Evolutionary conservation across 92 coral and sea anemone genomes (phyloP), one percentile per base, ranked within the genome.

Genomic region (Plumapathes pennacea): DNA sequence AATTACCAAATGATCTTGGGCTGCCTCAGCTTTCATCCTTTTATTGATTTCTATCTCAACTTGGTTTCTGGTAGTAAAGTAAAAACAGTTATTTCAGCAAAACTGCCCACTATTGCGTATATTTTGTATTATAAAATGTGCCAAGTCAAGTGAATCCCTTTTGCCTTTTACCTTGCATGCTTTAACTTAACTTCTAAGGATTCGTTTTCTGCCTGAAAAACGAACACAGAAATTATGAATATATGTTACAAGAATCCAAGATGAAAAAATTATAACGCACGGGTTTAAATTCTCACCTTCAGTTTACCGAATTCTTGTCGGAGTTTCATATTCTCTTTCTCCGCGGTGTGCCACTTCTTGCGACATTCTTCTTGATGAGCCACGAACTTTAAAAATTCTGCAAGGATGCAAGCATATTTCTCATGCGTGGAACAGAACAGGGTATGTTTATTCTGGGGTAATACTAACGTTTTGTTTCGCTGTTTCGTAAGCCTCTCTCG

Each of bases 281-380:
- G 39, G 44, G 18, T 52, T 43, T 32, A 41, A 6, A 26, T 17
- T 30, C 48, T 33, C 61, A 88, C 98, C 85, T 79, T 84, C 64
- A 90, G 43, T 54, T 89, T 92, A 1, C 89, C 84, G 57, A 75
- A 73, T 25, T 84, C 88, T 81, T 92, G 90, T 37, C 89, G 79
- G 22, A 92, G 40, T 45, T 71, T 74, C 27, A 83, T 66, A 21
- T 82, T 51, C 44, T 80, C 83, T 28, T 82, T 78, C 30, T 92
- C 96, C 17, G 85, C 85, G 21, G 77, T 72, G 14, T 78, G 73
- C 98, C 98, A 92, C 42, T 81, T 85, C 81, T 84, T 82, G 17
- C 98, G 90, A 51, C 98, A 92, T 56, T 89, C 96, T 78, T 92
- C 98, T 72, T 92, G 98, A 27, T 92, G 94, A 7, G 91, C 59